These are phyloP conservation scores for Conopomorpha cramerella DNA, from an alignment of 1,140 invertebrate genomes.

Conservation along the genomic window DNA sequence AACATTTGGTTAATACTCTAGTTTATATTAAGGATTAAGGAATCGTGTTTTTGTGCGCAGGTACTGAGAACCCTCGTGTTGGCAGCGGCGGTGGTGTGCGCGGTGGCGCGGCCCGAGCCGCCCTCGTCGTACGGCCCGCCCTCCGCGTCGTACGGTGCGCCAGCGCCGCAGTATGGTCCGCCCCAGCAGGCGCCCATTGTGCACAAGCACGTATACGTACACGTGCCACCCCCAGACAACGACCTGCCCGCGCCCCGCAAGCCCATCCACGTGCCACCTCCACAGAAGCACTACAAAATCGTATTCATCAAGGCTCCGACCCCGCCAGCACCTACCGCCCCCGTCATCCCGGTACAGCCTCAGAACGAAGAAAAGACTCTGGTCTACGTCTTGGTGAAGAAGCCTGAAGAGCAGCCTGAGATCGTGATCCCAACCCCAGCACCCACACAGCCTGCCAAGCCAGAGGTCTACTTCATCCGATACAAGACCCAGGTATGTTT, in stretches of 20 bases:
- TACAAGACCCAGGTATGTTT: slow-evolving; percentile 77
- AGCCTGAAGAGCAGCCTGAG: slow-evolving; percentile 80
- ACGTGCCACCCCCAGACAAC: slow-evolving; percentile 82
- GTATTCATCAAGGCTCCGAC: slow-evolving; percentile 88
- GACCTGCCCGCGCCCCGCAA: slow-evolving; percentile 70
- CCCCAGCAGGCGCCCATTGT: slow-evolving; percentile 75
- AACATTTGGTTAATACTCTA: too few relatives aligned
- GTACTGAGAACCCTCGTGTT: slow-evolving; percentile 36
- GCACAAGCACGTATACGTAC: slow-evolving; percentile 86
- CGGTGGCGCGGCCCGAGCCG: slow-evolving; percentile 42
- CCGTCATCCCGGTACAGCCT: slow-evolving; percentile 74
- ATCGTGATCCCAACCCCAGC: slow-evolving; percentile 76
- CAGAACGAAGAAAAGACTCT: slow-evolving; percentile 86
- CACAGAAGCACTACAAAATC: slow-evolving; percentile 88
- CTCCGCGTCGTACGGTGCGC: slow-evolving; percentile 51
- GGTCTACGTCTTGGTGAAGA: slow-evolving; percentile 88
- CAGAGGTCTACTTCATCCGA: slow-evolving; percentile 86
- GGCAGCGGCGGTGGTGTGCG: slow-evolving; percentile 27
- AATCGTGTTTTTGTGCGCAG: slow-evolving; percentile 36
- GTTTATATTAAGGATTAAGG: too few relatives aligned
- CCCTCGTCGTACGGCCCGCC: slow-evolving; percentile 8
- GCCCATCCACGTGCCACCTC: slow-evolving; percentile 67
- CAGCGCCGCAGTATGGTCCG: slow-evolving; percentile 70
- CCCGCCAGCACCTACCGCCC: slow-evolving; percentile 76
- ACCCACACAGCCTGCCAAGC: slow-evolving; percentile 81